These are phyloP conservation scores for Helobdella robusta DNA, from an alignment of 2,888 invertebrate species.

Conservation along the genomic window DNA sequence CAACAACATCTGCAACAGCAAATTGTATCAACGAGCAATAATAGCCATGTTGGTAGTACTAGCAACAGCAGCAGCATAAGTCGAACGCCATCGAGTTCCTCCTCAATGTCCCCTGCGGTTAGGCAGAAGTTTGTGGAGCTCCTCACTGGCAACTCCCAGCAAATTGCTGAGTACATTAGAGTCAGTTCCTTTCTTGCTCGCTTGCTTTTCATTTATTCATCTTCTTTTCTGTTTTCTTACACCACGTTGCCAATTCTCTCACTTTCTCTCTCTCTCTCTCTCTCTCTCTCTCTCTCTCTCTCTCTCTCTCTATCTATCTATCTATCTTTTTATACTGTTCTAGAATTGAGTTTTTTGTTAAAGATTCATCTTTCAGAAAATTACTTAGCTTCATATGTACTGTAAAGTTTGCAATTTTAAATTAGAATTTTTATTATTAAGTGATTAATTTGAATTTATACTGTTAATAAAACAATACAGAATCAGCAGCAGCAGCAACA, in stretches of 20 bases:
- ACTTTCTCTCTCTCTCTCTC: no score
- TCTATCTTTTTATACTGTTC: no score
- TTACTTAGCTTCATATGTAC: no score
- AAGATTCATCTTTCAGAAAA: no score
- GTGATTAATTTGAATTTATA: not conserved
- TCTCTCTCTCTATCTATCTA: no score
- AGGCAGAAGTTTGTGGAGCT: not conserved
- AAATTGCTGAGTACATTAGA: not conserved
- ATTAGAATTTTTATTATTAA: not conserved
- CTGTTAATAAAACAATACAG: not conserved
- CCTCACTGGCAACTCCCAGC: not conserved
- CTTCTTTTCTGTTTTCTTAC: no score
- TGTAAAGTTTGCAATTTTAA: not conserved
- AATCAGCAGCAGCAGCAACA: constrained; percentile 16
- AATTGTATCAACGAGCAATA: not conserved
- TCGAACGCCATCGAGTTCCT: not conserved
- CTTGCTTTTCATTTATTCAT: no score
- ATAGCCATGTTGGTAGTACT: no score
- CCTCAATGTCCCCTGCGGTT: not conserved
- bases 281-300: no score
- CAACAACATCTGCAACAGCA: not conserved
- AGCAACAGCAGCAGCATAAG: no score
- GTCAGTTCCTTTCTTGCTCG: not conserved
- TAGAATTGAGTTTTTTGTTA: no score
- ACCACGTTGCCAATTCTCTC: no score